phyloP scores from a whole-genome alignment of 1,140 invertebrate genomes.

The Caerostris extrusa region DNA sequence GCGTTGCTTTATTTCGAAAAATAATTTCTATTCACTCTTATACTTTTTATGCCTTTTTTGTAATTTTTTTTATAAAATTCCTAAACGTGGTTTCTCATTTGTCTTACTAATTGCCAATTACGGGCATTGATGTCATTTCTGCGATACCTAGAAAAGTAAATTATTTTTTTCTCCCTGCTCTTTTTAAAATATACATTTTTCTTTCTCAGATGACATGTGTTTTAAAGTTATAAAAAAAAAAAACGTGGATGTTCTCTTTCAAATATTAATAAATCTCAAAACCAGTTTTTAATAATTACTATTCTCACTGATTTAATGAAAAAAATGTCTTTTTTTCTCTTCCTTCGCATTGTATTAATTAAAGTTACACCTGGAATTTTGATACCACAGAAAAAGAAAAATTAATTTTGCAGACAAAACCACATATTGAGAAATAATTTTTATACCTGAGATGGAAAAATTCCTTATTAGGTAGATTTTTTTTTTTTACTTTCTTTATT shows the following conservation, averaged over 20 bases:
- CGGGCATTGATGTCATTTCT: slow-evolving; percentile 43
- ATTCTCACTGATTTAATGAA: slow-evolving; percentile 18
- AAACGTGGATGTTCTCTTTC: background rate
- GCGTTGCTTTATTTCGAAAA: slow-evolving; percentile 53
- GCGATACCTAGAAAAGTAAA: slow-evolving; percentile 35
- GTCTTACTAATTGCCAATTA: slow-evolving; percentile 68
- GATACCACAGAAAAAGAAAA: background rate
- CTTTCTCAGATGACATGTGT: background rate
- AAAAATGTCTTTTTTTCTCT: background rate
- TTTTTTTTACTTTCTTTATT: background rate
- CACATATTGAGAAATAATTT: background rate
- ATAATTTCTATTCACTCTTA: slow-evolving; percentile 18
- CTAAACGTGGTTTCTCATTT: slow-evolving; percentile 51
- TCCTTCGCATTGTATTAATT: background rate
- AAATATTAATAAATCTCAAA: slow-evolving; percentile 54
- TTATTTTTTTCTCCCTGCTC: background rate
- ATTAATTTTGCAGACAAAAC: slow-evolving; percentile 12
- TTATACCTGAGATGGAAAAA: background rate
- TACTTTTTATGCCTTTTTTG: slow-evolving; percentile 41
- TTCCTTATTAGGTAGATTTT: background rate
- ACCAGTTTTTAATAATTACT: slow-evolving; percentile 30
- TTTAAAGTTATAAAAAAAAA: background rate
- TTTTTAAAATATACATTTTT: slow-evolving; percentile 42
- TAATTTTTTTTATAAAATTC: slow-evolving; percentile 39
- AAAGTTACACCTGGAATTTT: slow-evolving; percentile 40